Evolutionary conservation across 2,113 vertebrate genomes (phyloP).

Genomic region (Embiotoca jacksoni): DNA sequence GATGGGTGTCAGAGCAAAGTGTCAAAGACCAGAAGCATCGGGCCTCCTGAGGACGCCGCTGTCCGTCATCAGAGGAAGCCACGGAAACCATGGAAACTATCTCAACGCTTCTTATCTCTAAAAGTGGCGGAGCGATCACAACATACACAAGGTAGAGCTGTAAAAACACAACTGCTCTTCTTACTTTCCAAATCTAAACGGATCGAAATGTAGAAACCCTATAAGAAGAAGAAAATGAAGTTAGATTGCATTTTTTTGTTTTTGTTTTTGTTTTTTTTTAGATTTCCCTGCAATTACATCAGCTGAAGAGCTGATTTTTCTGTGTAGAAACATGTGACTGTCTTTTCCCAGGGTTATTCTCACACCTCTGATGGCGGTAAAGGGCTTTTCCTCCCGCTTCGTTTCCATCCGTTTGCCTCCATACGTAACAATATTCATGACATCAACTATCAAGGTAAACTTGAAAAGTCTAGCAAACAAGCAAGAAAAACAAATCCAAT

Average conservation of each 20-base stretch:
- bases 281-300: slow-evolving; percentile 71
- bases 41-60: neutral
- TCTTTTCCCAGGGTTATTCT: slow-evolving; percentile 27
- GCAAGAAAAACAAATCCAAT: slow-evolving; percentile 53
- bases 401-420: slow-evolving; percentile 16
- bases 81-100: neutral
- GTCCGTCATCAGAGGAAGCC: neutral
- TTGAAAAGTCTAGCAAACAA: slow-evolving; percentile 65
- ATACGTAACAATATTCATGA: slow-evolving; percentile 75
- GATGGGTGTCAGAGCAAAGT: slow-evolving; percentile 15
- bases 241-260: slow-evolving; percentile 41
- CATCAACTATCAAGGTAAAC: slow-evolving; percentile 68
- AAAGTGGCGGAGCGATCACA: slow-evolving; percentile 29
- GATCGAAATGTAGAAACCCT: slow-evolving; percentile 47
- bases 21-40: slow-evolving; percentile 16
- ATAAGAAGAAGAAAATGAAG: slow-evolving; percentile 48
- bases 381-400: slow-evolving; percentile 57
- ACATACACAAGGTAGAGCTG: slow-evolving; percentile 15
- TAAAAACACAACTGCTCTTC: slow-evolving; percentile 33
- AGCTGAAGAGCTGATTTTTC: slow-evolving; percentile 45
- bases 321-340: slow-evolving; percentile 42
- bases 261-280: neutral
- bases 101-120: slow-evolving; percentile 15
- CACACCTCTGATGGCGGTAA: slow-evolving; percentile 38
- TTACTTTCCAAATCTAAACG: slow-evolving; percentile 42